Evolutionary conservation across 2,888 invertebrate genomes (phyloP), one percentile per base, ranked within the genome.

Genomic region (Drosophila phalerata): DNA sequence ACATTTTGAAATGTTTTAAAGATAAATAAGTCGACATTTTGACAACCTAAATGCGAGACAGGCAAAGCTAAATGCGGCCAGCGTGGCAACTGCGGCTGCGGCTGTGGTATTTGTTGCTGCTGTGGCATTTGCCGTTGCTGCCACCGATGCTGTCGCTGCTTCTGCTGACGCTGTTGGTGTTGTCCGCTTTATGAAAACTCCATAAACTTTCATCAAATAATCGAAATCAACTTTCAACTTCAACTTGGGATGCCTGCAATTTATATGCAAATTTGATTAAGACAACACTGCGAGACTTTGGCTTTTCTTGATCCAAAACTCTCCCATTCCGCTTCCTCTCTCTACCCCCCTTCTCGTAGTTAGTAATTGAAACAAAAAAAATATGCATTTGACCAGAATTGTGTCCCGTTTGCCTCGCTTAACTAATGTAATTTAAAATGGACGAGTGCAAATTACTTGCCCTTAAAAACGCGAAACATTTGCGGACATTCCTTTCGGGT

Each of bases 391-490:
- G 88, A 71, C 88, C 85, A 85, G 65, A 67, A 40, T 57, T 47
- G 69, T 38, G 63, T 55, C 10, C 19, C 53, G 30, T 32, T 73
- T 73, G 53, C 57, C 51, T 68, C 65, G 67, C 85, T 71, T 82
- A 74, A 72, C 84, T 88, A 84, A 84, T 88, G 84, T 88, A 88
- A 84, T 84, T 84, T 84, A 85, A 84, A 84, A 84, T 75, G 84
- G 88, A 85, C 85, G 85, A 88, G 85, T 83, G 88, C 88, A 84
- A 84, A 84, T 84, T 85, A 85, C 88, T 87, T 79, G 85, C 73
- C 77, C 77, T 73, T 77, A 77, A 78, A 78, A 78, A 69, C 47
- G 74, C 78, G 68, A 63, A 63, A 55, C 55, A 55, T 63, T 63
- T 63, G 56, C 64, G 56, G 63, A 63, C 63, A 63, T 48, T 58